A percentile compares a stretch with the other conserved stretches of the same genome.
phyloP scores from a whole-genome alignment of 1,140 invertebrate species.

The Charaxes varanes region DNA sequence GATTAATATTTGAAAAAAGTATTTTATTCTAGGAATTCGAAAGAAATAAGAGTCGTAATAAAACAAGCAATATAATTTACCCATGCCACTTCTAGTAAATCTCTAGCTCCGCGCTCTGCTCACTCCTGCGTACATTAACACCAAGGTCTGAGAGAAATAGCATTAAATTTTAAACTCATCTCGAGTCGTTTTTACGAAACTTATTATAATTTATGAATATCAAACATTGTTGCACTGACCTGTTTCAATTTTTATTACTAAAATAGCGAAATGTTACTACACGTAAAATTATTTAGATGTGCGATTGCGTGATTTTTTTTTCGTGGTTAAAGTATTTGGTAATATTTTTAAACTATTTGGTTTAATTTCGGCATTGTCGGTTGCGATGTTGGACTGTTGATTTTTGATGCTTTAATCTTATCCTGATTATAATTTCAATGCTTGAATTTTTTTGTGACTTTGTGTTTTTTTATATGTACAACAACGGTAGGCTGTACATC shows the following conservation, averaged over 20 bases:
- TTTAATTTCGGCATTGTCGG: slow-evolving; percentile 2
- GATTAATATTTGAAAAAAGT: too few relatives aligned
- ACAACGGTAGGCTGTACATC: too few relatives aligned
- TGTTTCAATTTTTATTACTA: slow-evolving; percentile 6
- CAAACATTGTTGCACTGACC: slow-evolving; percentile 20
- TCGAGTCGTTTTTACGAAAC: slow-evolving; percentile 17
- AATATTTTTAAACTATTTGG: slow-evolving; percentile 5
- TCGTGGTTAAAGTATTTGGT: slow-evolving; percentile 7
- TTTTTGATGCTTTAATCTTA: too few relatives aligned
- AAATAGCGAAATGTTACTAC: slow-evolving; percentile 7
- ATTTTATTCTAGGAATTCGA: too few relatives aligned
- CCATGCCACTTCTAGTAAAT: slow-evolving; percentile 3
- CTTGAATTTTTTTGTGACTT: too few relatives aligned
- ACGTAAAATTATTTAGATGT: slow-evolving; percentile 7
- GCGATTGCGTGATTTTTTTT: slow-evolving; percentile 8
- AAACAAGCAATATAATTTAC: too few relatives aligned
- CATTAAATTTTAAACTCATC: slow-evolving; percentile 21
- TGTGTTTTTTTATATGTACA: too few relatives aligned
- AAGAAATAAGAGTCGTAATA: too few relatives aligned
- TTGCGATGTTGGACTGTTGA: not conserved
- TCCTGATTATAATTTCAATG: too few relatives aligned
- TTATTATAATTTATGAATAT: slow-evolving; percentile 24
- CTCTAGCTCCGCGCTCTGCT: slow-evolving; percentile 5
- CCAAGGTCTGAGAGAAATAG: slow-evolving; percentile 20
- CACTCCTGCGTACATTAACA: slow-evolving; percentile 10